Percentiles rank a stretch among this genome's conserved stretches.
Conservation (phyloP, 2,797 vertebrate species). For the Glyptemys insculpta region DNA sequence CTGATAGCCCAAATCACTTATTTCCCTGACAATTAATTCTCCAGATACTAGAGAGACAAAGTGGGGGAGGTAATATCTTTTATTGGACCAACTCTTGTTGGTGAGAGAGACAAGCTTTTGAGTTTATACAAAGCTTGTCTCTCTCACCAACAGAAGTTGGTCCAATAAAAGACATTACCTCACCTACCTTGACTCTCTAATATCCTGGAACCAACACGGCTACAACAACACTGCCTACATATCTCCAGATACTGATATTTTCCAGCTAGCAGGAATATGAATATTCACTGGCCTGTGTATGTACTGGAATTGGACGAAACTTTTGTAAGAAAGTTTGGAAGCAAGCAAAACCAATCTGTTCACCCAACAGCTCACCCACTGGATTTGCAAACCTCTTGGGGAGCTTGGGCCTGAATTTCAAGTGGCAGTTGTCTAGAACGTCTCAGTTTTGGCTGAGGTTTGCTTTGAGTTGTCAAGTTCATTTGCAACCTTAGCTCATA, state of each 20-base stretch:
- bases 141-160: neutral
- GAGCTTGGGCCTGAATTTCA: neutral
- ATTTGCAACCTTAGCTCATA: neutral
- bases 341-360: too few relatives aligned
- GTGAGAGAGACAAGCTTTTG: neutral
- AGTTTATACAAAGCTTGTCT: neutral
- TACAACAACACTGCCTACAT: neutral
- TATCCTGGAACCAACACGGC: neutral
- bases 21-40: neutral
- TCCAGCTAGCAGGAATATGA: neutral
- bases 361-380: neutral
- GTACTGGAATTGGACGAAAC: neutral
- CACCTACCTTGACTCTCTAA: neutral
- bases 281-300: neutral
- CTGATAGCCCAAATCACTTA: neutral
- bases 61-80: neutral
- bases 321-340: too few relatives aligned
- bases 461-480: neutral
- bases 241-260: neutral
- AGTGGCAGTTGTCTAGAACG: neutral
- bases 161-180: neutral
- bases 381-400: neutral
- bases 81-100: neutral
- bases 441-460: neutral
- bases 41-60: neutral